phyloP scores from a whole-genome alignment of 2,113 vertebrate genomes.

The Vidua macroura region DNA sequence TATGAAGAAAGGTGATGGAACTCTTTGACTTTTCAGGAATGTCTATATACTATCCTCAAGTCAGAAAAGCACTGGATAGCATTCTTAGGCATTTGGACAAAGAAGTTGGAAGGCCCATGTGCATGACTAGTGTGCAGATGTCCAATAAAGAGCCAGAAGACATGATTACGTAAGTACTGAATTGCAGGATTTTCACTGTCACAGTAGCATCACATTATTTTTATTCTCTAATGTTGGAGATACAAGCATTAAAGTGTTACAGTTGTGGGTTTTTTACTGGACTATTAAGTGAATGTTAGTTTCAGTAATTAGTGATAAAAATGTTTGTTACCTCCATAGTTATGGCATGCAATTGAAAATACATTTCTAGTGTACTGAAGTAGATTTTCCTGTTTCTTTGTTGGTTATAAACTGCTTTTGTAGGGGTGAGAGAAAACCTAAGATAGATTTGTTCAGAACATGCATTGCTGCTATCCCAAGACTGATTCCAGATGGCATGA shows the following conservation, averaged over 20 bases:
- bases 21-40: constrained; percentile 80
- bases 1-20: neutral
- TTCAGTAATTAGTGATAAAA: neutral
- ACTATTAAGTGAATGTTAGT: neutral
- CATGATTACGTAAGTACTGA: constrained; percentile 92
- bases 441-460: constrained; percentile 98
- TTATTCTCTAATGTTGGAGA: neutral
- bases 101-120: constrained; percentile 98
- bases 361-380: neutral
- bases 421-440: constrained; percentile 97
- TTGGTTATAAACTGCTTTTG: constrained; percentile 31
- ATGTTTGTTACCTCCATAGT: neutral
- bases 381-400: neutral
- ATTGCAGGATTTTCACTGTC: neutral
- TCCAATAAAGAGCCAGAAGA: constrained; percentile 99
- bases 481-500: constrained; percentile 98
- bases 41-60: constrained; percentile 98
- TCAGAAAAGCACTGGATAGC: constrained; percentile 94
- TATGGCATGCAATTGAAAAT: neutral
- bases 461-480: constrained; percentile 97
- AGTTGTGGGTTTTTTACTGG: neutral
- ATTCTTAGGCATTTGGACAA: constrained; percentile 97
- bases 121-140: constrained; percentile 98
- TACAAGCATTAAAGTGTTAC: neutral
- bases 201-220: fast-evolving